These are phyloP conservation scores for Mesitornis unicolor DNA, from an alignment of 2,113 vertebrate genomes.

Conservation along the genomic window DNA sequence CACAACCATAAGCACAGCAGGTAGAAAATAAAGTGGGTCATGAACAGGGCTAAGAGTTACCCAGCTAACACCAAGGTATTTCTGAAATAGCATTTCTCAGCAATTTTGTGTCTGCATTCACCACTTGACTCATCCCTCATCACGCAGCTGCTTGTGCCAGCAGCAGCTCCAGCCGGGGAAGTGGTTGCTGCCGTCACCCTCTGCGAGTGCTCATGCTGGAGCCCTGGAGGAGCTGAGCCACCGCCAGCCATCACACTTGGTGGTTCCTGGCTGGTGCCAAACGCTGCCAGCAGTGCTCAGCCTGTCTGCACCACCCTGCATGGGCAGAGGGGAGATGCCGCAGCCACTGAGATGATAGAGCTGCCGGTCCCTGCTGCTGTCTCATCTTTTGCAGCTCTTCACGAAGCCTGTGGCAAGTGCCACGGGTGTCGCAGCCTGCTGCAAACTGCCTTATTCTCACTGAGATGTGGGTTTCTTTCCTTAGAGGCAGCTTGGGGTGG, in stretches of 20 bases:
- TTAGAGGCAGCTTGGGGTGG: too few species aligned
- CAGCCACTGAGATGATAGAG: not conserved
- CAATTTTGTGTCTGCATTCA: not conserved
- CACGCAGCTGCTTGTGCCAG: fast-evolving
- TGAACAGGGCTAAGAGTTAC: not conserved
- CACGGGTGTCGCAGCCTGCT: not conserved
- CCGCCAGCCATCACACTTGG: not conserved
- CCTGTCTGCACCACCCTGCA: fast-evolving
- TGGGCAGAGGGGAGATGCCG: not conserved
- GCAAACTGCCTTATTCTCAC: too few species aligned
- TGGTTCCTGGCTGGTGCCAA: not conserved
- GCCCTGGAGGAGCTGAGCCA: not conserved
- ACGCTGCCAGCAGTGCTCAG: not conserved
- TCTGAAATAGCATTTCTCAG: not conserved
- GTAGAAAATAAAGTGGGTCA: fast-evolving
- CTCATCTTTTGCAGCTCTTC: not conserved
- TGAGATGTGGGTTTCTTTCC: not conserved
- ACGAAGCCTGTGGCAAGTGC: fast-evolving
- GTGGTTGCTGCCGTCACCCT: fast-evolving
- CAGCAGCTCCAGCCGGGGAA: not conserved
- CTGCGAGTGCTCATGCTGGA: not conserved
- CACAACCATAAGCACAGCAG: fast-evolving
- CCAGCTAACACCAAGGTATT: not conserved
- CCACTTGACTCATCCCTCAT: not conserved
- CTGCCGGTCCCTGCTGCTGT: not conserved